Percentiles rank a stretch among this genome's conserved stretches.
Conservation (phyloP, 2,888 invertebrate genomes). For the Ichneumoninae sp. region DNA sequence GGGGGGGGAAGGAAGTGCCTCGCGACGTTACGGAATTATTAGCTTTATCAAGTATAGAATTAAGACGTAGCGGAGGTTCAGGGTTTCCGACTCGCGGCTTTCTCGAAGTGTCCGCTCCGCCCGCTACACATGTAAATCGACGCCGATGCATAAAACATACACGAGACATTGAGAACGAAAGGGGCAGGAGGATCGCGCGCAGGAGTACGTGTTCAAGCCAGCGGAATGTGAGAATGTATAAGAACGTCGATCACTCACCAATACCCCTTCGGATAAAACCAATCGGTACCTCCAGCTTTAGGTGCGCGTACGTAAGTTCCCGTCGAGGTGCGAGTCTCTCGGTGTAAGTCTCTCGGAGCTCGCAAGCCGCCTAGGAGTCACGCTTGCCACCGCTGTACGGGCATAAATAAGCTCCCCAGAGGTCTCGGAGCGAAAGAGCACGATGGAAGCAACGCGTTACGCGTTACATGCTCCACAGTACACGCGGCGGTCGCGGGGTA, state of each 20-base stretch:
- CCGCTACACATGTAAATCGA: constrained; percentile 58
- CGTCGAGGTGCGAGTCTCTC: constrained; percentile 4
- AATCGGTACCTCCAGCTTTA: constrained; percentile 32
- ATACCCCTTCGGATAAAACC: constrained; percentile 1
- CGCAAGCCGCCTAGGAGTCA: constrained; percentile 23
- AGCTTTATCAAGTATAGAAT: constrained; percentile 80
- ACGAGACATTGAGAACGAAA: constrained; percentile 34
- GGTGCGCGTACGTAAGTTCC: constrained; percentile 14
- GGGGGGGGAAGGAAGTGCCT: neutral
- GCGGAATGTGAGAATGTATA: neutral
- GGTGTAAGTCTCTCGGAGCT: constrained; percentile 4
- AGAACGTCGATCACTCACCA: neutral
- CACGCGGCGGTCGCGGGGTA: constrained; percentile 9
- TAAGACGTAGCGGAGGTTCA: constrained; percentile 75
- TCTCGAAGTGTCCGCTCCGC: constrained; percentile 17
- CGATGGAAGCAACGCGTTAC: constrained; percentile 31
- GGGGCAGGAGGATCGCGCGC: neutral
- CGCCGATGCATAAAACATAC: constrained; percentile 49
- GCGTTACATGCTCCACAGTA: constrained; percentile 35
- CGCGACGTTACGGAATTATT: constrained; percentile 72
- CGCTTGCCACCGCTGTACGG: constrained; percentile 9
- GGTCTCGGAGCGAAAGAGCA: constrained; percentile 28
- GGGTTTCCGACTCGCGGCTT: constrained; percentile 30
- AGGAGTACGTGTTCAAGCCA: neutral
- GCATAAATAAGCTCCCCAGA: constrained; percentile 45